These are phyloP conservation scores for Saccostrea echinata DNA, from an alignment of 1,140 invertebrate species.

Conservation along the genomic window DNA sequence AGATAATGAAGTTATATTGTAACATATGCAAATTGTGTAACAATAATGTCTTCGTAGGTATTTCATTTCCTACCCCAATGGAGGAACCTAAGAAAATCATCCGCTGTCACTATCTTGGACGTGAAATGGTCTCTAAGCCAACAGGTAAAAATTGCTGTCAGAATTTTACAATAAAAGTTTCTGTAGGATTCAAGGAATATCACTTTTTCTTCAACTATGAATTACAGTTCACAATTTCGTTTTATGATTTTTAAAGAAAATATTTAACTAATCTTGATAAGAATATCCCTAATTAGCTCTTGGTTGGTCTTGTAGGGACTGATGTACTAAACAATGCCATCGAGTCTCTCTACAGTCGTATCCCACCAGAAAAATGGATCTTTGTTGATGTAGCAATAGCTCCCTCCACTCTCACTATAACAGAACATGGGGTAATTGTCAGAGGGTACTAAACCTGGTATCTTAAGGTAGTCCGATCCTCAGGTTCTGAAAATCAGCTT, in stretches of 20 bases:
- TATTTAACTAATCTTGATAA: no score
- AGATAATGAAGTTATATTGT: no score
- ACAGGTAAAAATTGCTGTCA: conserved; percentile 74
- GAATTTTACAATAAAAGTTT: no score
- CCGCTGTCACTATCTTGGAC: conserved; percentile 92
- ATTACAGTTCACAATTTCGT: no score
- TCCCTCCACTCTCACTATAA: conserved; percentile 95
- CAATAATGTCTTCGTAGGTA: conserved; percentile 60
- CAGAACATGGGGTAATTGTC: conserved; percentile 87
- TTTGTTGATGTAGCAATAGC: conserved; percentile 93
- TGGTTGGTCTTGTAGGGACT: conserved; percentile 86
- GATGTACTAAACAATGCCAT: conserved; percentile 96
- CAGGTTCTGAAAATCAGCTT: no score
- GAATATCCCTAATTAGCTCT: no score
- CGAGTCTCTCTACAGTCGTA: conserved; percentile 87
- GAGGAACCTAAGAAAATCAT: conserved; percentile 97
- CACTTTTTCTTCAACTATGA: no score
- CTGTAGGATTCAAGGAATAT: no score
- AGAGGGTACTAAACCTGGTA: background rate
- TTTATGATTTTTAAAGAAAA: no score
- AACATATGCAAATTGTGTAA: no score
- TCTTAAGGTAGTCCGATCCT: no score
- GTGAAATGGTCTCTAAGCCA: conserved; percentile 89
- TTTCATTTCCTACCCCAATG: conserved; percentile 96
- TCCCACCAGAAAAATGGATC: conserved; percentile 82